Evolutionary conservation across 2,888 invertebrate genomes (phyloP).

Genomic region (Fragum sueziense): DNA sequence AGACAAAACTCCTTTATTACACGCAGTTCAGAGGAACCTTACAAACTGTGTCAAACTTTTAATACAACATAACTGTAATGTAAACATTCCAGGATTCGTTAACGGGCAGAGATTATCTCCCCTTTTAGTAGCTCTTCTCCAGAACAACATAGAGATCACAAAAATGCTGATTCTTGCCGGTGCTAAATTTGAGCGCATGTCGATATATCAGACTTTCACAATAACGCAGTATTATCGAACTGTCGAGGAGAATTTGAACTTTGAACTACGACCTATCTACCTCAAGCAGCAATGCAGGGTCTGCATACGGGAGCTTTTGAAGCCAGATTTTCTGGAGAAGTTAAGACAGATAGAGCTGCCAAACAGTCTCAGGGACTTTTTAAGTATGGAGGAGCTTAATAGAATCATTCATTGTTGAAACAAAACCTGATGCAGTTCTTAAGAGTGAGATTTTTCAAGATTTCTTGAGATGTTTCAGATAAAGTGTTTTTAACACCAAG

Average conservation of each 20-base stretch:
- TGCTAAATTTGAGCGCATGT: slow-evolving; percentile 63
- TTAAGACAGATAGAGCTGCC: slow-evolving; percentile 62
- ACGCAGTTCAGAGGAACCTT: slow-evolving; percentile 62
- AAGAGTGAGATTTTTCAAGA: too few relatives aligned
- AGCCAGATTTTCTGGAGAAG: slow-evolving; percentile 64
- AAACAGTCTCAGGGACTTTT: slow-evolving; percentile 56
- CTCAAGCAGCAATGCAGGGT: slow-evolving; percentile 69
- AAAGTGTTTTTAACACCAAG: too few relatives aligned
- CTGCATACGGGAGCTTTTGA: slow-evolving; percentile 64
- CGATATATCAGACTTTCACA: slow-evolving; percentile 64
- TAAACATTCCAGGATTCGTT: slow-evolving; percentile 62
- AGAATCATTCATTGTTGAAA: slow-evolving; percentile 7
- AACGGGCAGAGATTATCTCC: slow-evolving; percentile 65
- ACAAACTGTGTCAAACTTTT: slow-evolving; percentile 56
- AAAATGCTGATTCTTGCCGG: slow-evolving; percentile 68
- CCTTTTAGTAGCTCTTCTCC: slow-evolving; percentile 64
- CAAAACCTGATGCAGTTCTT: too few relatives aligned
- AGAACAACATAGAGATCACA: slow-evolving; percentile 63
- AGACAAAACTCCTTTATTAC: slow-evolving; percentile 64
- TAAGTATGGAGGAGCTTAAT: slow-evolving; percentile 55
- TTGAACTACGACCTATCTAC: slow-evolving; percentile 65
- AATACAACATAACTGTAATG: slow-evolving; percentile 65
- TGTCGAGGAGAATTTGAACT: slow-evolving; percentile 60
- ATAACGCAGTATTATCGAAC: slow-evolving; percentile 63
- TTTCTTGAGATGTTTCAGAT: too few relatives aligned